Percentiles rank a stretch among this genome's conserved stretches.
Evolutionary conservation across 1,140 invertebrate genomes (phyloP).

Genomic region (Portunus trituberculatus): DNA sequence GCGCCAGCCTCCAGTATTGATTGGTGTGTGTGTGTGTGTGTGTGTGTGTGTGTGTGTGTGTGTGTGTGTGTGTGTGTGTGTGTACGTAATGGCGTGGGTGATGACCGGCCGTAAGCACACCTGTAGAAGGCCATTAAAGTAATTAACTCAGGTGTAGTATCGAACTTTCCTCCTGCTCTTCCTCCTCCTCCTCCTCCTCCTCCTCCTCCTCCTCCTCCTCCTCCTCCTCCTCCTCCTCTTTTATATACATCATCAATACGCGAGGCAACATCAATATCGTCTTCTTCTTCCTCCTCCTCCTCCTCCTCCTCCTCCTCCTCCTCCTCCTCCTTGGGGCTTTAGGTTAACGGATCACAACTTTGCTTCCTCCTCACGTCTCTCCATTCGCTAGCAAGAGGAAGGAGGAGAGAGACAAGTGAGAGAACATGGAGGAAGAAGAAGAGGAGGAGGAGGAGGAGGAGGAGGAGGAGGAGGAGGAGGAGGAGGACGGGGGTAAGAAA

Average conservation of each 20-base stretch:
- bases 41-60: constrained; percentile 36
- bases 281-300: constrained; percentile 35
- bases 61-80: constrained; percentile 42
- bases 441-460: neutral
- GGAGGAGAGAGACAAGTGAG: neutral
- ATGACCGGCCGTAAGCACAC: neutral
- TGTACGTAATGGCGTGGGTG: neutral
- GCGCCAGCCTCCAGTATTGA: neutral
- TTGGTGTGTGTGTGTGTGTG: neutral
- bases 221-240: neutral
- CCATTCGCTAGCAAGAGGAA: neutral
- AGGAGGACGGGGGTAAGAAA: neutral
- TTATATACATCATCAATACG: too few relatives aligned
- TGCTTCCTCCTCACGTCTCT: neutral
- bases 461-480: neutral
- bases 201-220: neutral
- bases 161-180: neutral
- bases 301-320: constrained; percentile 9
- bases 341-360: constrained; percentile 12
- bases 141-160: neutral
- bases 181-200: neutral
- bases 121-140: constrained; percentile 2
- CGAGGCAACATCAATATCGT: too few relatives aligned
- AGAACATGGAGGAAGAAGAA: neutral
- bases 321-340: constrained; percentile 29